Base-by-base conservation (phyloP, 1,140 invertebrate genomes). In the Rhopalosiphum maidis region DNA sequence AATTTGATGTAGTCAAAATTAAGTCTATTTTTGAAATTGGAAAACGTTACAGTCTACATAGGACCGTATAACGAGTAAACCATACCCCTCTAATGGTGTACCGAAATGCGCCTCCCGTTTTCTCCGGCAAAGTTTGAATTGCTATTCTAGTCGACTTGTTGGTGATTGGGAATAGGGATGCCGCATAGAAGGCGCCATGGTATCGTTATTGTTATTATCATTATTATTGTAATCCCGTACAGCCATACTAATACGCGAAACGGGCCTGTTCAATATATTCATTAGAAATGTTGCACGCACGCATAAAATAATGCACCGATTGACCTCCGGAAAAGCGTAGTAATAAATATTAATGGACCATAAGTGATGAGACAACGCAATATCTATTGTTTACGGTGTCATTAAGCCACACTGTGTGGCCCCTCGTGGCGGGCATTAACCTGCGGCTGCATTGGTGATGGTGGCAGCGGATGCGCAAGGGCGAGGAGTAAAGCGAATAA, bases 301-400 rank as follows among this genome's bases (percentile, higher is more conserved):
- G 46, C 86, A 48, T 48, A n/a, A 88, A 88, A 88, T 46, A 86
- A 46, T 54, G 51, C 48, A 89, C 48, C 48, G 48, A 89, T 54
- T 35, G 87, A 89, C 87, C 87, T 89, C 51, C 88, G 88, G 35
- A 55, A 89, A 89, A 89, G n/a, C 88, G 51, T 35, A 35, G 88
- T 25, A 11, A 89, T 55, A 89, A 54, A 55, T 89, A 89, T 55
- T 41, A 89, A 89, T 55, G 35, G 51, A 89, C 48, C 35, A 55
- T 88, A 54, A 37, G 51, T 54, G 87, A 55, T 46, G 88, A 89
- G 48, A 55, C 51, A 25, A 41, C 18, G 51, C 35, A 25, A 89
- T 89, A 55, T 89, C 88, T 23, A 54, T 55, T 55, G 88, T 89
- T 89, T 89, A 89, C 46, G 87, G 11, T 46, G 48, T 35, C 87